A percentile compares a stretch with the other conserved stretches of the same genome.
These are phyloP conservation scores for Periplaneta americana DNA, from an alignment of 1,140 invertebrate species.

Conservation along the genomic window DNA sequence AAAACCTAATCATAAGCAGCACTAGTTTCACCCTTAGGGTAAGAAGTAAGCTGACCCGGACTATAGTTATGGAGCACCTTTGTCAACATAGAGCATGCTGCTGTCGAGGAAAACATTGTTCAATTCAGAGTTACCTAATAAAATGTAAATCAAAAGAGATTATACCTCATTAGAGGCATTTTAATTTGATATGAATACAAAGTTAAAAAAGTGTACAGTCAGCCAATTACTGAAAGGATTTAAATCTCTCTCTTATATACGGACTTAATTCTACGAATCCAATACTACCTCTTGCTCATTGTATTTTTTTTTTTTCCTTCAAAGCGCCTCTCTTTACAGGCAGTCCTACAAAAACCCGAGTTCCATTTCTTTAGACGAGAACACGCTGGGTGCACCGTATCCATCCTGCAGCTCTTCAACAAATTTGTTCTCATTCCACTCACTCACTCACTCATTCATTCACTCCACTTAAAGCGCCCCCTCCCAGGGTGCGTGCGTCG, in stretches of 20 bases:
- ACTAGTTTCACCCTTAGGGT: too few relatives aligned
- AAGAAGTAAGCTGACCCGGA: too few relatives aligned
- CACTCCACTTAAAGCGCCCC: background rate
- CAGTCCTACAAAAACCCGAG: background rate
- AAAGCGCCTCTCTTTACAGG: background rate
- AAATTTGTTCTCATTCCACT: constrained; percentile 29
- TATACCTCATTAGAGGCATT: too few relatives aligned
- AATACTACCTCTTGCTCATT: background rate
- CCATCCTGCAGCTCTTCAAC: constrained; percentile 35
- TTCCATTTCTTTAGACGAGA: background rate
- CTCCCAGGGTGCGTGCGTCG: background rate
- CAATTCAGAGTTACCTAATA: too few relatives aligned
- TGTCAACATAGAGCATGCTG: too few relatives aligned
- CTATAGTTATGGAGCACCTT: too few relatives aligned
- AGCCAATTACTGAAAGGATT: background rate
- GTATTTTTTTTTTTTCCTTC: background rate
- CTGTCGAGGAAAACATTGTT: too few relatives aligned
- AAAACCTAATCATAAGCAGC: too few relatives aligned
- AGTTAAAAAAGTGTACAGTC: background rate
- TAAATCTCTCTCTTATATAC: background rate
- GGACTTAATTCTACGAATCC: background rate
- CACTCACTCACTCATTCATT: background rate
- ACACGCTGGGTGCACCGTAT: background rate
- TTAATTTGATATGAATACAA: background rate
- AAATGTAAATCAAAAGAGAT: too few relatives aligned